Evolutionary conservation across 2,888 invertebrate genomes (phyloP).

Genomic region (Chromoteleia sp.): DNA sequence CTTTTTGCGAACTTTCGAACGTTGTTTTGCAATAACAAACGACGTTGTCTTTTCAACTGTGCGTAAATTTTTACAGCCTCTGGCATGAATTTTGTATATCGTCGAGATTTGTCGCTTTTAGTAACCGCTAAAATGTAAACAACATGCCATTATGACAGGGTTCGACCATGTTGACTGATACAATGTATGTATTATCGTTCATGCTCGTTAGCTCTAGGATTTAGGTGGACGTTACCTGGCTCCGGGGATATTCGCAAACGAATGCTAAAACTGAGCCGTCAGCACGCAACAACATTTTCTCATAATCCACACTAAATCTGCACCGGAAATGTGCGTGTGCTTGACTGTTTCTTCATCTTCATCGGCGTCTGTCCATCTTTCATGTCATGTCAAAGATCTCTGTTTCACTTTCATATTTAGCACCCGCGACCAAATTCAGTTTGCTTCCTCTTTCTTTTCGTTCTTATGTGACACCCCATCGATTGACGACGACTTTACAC

Average conservation of each 20-base stretch:
- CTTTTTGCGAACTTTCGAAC: neutral
- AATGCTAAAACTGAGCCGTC: constrained; percentile 53
- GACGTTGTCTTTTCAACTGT: no score
- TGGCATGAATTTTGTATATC: no score
- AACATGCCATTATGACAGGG: constrained; percentile 55
- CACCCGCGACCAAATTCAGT: constrained; percentile 13
- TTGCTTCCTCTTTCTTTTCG: neutral
- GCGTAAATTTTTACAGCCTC: no score
- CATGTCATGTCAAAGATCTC: constrained; percentile 30
- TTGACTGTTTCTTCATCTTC: constrained; percentile 54
- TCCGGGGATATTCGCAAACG: constrained; percentile 73
- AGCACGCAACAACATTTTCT: constrained; percentile 57
- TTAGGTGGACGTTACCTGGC: constrained; percentile 76
- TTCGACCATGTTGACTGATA: constrained; percentile 52
- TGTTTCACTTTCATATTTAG: constrained; percentile 36
- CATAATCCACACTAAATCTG: constrained; percentile 44
- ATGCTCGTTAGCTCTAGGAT: constrained; percentile 78
- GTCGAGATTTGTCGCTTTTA: no score
- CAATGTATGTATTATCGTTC: constrained; percentile 74
- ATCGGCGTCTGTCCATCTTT: constrained; percentile 44
- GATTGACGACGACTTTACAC: constrained; percentile 32
- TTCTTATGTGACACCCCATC: constrained; percentile 1
- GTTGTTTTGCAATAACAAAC: neutral
- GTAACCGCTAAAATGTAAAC: neutral
- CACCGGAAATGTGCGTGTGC: constrained; percentile 49